Evolutionary conservation across 2,113 vertebrate species (phyloP), one percentile per base, ranked within the genome.

Genomic region (Anguilla rostrata): DNA sequence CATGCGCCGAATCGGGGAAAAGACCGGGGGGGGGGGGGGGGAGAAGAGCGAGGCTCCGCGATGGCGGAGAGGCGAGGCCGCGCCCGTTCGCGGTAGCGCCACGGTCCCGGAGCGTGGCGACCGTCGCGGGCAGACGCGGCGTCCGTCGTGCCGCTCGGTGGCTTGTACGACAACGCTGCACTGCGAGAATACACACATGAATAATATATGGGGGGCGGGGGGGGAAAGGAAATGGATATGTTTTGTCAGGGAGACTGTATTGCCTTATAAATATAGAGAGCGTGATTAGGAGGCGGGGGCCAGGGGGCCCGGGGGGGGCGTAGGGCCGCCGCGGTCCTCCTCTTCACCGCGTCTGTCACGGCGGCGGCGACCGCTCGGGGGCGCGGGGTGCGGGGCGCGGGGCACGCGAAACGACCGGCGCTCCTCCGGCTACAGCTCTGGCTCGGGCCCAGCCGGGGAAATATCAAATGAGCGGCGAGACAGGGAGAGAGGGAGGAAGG

Each of bases 231-330:
- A 53, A 26, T 53, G 43, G 81, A 82, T n/a, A 82, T 41, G 22
- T 12, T 75, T n/a, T 82, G 43, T 56, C 43, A 12, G 26, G 12
- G 22, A 5, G 43, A 53, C 81, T 29, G 43, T 29, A 82, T 82
- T 82, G 81, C 81, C 81, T 82, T 82, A 82, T 82, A 82, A 82
- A 82, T 82, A 82, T 82, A 82, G 49, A 82, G 40, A 53, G 81
- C 49, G 81, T 82, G 26, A 53, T 82, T 53, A 29, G n/a, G 1
- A 8, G 43, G 34, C 46, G 15, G 2, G 81, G 81, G 43, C 3
- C 20, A 53, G 22, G 26, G 12, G 81, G 41, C 16, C 81, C n/a
- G 1, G 18, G 56, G 9, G 18, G 56, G 56, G 18, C 18, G 56
- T 26, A 66, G 22, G 60, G 18, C 60, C 60, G 5, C 20, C 20